phyloP scores from a whole-genome alignment of 1,140 invertebrate species.

The Periplaneta americana region DNA sequence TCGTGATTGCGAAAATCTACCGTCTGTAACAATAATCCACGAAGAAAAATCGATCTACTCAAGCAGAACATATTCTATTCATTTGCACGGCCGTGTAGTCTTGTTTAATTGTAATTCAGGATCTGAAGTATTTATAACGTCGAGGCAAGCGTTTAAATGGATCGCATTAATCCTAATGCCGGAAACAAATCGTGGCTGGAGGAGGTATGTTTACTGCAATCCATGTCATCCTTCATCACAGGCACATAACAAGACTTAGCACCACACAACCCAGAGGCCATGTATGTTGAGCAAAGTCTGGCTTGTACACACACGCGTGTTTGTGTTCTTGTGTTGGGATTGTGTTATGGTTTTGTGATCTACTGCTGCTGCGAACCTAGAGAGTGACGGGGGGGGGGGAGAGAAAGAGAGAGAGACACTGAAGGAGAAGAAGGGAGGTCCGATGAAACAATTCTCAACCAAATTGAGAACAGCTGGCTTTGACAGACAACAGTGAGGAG shows the following conservation, averaged over 20 bases:
- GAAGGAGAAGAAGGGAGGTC: neutral
- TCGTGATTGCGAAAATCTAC: too few species aligned
- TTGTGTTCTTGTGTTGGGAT: neutral
- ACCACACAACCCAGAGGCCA: neutral
- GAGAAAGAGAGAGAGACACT: neutral
- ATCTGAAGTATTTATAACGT: neutral
- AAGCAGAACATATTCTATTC: too few species aligned
- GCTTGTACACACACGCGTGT: neutral
- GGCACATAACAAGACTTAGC: neutral
- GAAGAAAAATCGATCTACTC: too few species aligned
- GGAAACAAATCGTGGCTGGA: neutral
- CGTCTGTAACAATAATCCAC: too few species aligned
- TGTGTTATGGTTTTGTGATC: neutral
- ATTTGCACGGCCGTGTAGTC: too few species aligned
- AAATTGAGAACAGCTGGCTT: slow-evolving; percentile 21
- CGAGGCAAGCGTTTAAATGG: neutral
- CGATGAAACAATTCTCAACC: slow-evolving; percentile 14
- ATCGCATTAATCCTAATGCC: neutral
- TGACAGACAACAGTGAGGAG: slow-evolving; percentile 9
- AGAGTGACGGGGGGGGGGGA: neutral
- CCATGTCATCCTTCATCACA: neutral
- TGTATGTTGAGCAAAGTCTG: neutral
- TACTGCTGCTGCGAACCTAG: neutral
- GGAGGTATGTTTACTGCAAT: neutral
- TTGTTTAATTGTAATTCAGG: neutral